phyloP scores from a whole-genome alignment of 2,888 invertebrate species.

The Platycheirus rosarum region DNA sequence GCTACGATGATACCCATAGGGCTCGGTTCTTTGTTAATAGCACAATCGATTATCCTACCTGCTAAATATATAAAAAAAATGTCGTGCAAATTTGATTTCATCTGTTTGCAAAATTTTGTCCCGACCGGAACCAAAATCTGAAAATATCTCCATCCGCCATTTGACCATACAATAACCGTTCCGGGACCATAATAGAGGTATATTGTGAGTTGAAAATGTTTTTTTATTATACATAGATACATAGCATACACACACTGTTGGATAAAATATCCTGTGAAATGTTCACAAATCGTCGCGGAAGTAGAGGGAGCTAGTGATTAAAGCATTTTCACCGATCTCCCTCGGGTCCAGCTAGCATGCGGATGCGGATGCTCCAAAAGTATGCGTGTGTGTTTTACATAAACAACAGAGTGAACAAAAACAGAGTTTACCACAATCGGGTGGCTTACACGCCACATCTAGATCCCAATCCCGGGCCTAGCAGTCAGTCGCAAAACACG shows the following conservation, averaged over 20 bases:
- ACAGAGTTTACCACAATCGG: constrained; percentile 41
- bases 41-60: constrained; percentile 36
- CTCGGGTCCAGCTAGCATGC: not conserved
- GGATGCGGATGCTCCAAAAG: not conserved
- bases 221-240: constrained; percentile 16
- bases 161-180: not conserved
- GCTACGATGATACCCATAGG: not conserved
- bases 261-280: constrained; percentile 31
- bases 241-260: not conserved
- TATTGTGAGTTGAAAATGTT: constrained; percentile 25
- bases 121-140: constrained; percentile 21
- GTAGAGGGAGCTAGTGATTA: constrained; percentile 45
- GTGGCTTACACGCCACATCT: not conserved
- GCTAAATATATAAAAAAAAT: constrained; percentile 6
- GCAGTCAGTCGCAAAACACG: constrained; percentile 37
- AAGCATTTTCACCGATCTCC: constrained; percentile 52
- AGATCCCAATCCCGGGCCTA: not conserved
- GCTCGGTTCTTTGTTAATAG: constrained; percentile 4
- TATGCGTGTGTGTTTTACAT: constrained; percentile 33
- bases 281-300: constrained; percentile 42
- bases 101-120: constrained; percentile 31
- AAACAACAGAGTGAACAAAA: constrained; percentile 37
- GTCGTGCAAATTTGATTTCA: constrained; percentile 44
- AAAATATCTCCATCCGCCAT: constrained; percentile 40
- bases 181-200: constrained; percentile 18